Conservation (phyloP, 2,888 invertebrate genomes). For the Eucera pruinosa region DNA sequence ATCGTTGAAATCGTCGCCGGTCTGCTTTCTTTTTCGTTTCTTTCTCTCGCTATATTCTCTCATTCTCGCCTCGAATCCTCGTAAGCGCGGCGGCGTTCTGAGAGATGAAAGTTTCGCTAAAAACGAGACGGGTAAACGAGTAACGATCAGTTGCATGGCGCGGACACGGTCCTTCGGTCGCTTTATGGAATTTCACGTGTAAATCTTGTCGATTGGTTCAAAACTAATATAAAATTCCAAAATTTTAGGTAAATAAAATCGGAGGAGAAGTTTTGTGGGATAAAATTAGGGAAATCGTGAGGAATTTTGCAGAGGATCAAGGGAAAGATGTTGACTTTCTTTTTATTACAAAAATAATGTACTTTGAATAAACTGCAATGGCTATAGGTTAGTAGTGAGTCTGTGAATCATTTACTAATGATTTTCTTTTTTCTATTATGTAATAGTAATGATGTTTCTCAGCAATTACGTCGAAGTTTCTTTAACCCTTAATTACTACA, state of each 20-base stretch:
- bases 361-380: background rate
- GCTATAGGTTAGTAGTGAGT: background rate
- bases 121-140: slow-evolving; percentile 80
- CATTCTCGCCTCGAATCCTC: slow-evolving; percentile 40
- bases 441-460: too few relatives aligned
- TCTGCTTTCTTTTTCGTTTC: background rate
- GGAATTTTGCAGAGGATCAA: background rate
- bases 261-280: too few relatives aligned
- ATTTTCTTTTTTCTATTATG: background rate
- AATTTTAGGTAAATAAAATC: too few relatives aligned
- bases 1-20: slow-evolving; percentile 33
- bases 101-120: slow-evolving; percentile 75
- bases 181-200: slow-evolving; percentile 4
- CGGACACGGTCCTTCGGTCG: slow-evolving; percentile 55
- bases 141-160: slow-evolving; percentile 77
- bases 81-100: slow-evolving; percentile 53
- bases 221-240: background rate
- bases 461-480: too few relatives aligned
- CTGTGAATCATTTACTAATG: background rate
- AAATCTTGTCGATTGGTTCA: slow-evolving; percentile 1
- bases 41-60: slow-evolving; percentile 5
- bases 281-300: too few relatives aligned
- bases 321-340: background rate
- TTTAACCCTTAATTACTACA: too few relatives aligned
- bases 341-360: background rate